These are phyloP conservation scores for Hydropsyche tenuis DNA, from an alignment of 1,140 invertebrate genomes.

Conservation along the genomic window DNA sequence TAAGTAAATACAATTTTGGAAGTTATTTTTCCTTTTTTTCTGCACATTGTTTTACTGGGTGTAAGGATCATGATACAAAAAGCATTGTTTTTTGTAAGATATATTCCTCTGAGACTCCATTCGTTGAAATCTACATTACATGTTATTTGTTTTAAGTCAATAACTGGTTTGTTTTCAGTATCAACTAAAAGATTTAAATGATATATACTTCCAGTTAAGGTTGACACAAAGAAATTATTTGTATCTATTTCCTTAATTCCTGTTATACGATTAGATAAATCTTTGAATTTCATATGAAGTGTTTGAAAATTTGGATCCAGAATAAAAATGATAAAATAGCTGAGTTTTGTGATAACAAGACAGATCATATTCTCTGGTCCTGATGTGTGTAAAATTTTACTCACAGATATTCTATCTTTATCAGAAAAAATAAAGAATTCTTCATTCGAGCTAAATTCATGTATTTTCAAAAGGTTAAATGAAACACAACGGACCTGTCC, in stretches of 20 bases:
- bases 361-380: neutral
- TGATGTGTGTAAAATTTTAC: neutral
- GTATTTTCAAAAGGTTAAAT: neutral
- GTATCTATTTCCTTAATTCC: neutral
- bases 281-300: neutral
- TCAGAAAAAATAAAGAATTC: neutral
- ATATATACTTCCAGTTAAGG: neutral
- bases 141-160: neutral
- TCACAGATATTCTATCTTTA: neutral
- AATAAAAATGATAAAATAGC: neutral
- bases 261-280: slow-evolving; percentile 1
- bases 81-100: neutral
- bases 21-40: neutral
- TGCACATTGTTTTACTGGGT: neutral
- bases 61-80: neutral
- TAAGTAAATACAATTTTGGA: neutral
- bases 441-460: neutral
- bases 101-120: neutral
- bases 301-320: neutral
- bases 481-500: neutral
- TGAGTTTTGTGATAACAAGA: neutral
- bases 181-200: neutral
- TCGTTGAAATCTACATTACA: neutral
- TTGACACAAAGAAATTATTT: neutral
- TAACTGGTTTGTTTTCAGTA: neutral